These are phyloP conservation scores for Caradrina kadenii DNA, from an alignment of 2,888 invertebrate genomes.

Conservation along the genomic window DNA sequence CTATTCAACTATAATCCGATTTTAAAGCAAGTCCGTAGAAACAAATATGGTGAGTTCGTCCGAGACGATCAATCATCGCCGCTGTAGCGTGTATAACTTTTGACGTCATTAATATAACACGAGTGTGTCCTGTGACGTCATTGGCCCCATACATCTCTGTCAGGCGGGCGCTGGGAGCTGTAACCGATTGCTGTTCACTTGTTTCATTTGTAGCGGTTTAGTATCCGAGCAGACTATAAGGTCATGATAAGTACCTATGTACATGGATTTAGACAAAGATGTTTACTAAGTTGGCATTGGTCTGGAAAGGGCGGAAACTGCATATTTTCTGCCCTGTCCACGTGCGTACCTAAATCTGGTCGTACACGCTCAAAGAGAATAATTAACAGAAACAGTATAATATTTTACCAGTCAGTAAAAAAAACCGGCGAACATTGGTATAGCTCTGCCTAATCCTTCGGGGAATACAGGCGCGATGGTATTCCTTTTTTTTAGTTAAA, in stretches of 20 bases:
- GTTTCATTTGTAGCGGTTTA: slow-evolving; percentile 49
- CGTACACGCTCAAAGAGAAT: background rate
- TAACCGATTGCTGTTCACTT: slow-evolving; percentile 61
- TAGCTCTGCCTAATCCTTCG: too few species aligned
- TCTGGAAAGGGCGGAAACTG: too few species aligned
- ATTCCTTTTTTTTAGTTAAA: too few species aligned
- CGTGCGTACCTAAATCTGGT: too few species aligned
- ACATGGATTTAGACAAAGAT: background rate
- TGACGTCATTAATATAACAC: slow-evolving; percentile 68
- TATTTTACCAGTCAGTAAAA: too few species aligned
- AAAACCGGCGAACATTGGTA: too few species aligned
- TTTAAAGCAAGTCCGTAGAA: slow-evolving; percentile 39
- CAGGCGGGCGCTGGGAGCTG: slow-evolving; percentile 43
- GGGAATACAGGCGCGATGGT: too few species aligned
- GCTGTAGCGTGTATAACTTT: slow-evolving; percentile 58
- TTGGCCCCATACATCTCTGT: slow-evolving; percentile 64
- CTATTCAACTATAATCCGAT: slow-evolving; percentile 4
- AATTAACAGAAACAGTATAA: background rate
- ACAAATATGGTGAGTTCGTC: slow-evolving; percentile 44
- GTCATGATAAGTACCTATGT: slow-evolving; percentile 2
- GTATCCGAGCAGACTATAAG: slow-evolving; percentile 16
- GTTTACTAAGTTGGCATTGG: background rate
- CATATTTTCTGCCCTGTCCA: too few species aligned
- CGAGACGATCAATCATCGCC: slow-evolving; percentile 57
- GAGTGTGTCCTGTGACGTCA: slow-evolving; percentile 61